phyloP scores from a whole-genome alignment of 2,888 invertebrate species.

The Hydraecia micacea region DNA sequence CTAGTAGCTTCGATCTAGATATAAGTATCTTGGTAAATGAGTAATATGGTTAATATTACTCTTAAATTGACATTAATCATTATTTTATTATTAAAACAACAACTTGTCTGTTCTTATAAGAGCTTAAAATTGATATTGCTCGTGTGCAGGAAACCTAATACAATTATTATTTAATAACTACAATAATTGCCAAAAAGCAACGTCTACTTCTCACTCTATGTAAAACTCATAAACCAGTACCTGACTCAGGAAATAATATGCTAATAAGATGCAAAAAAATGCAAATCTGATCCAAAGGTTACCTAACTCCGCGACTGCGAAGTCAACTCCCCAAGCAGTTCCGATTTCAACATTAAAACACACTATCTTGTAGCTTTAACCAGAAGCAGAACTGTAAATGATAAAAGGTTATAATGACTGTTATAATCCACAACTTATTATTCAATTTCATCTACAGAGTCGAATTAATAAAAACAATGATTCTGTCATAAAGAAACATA shows the following conservation, averaged over 20 bases:
- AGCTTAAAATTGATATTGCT: neutral
- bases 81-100: neutral
- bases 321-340: conserved; percentile 19
- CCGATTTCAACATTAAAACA: conserved; percentile 39
- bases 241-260: conserved; percentile 37
- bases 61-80: neutral
- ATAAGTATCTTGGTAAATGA: neutral
- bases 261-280: conserved; percentile 42
- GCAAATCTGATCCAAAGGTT: conserved; percentile 34
- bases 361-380: conserved; percentile 1
- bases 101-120: neutral
- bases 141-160: neutral
- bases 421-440: conserved; percentile 33
- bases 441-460: conserved; percentile 36
- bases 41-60: neutral
- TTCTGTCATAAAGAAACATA: conserved; percentile 59
- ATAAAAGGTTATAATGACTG: conserved; percentile 26
- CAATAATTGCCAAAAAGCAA: neutral
- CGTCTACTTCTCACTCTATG: neutral
- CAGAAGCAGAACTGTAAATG: conserved; percentile 18
- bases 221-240: conserved; percentile 20
- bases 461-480: conserved; percentile 57
- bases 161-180: neutral
- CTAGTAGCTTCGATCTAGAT: neutral
- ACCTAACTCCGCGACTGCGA: conserved; percentile 20